phyloP scores from a whole-genome alignment of 2,797 vertebrate species.

The Poliocrania exsul region DNA sequence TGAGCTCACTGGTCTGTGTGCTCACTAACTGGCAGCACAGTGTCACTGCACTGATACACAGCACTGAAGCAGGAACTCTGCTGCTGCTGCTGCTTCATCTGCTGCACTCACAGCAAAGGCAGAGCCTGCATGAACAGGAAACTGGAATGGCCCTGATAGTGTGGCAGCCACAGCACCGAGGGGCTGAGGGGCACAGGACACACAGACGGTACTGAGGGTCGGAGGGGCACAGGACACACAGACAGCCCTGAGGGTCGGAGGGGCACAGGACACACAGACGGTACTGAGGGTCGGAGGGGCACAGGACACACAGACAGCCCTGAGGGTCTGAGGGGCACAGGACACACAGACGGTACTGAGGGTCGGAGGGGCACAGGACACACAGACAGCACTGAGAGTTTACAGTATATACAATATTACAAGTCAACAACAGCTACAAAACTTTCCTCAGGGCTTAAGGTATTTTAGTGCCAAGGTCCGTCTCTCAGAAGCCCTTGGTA shows the following conservation, averaged over 20 bases:
- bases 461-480: neutral
- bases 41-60: conserved; percentile 28
- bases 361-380: neutral
- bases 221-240: neutral
- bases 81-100: conserved; percentile 50
- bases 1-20: neutral
- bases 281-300: neutral
- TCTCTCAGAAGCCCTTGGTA: neutral
- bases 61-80: conserved; percentile 60
- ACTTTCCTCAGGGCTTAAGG: neutral
- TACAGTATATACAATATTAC: neutral
- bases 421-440: neutral
- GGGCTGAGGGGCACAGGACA: conserved; percentile 43
- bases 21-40: conserved; percentile 48
- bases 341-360: conserved; percentile 26
- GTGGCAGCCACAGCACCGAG: conserved; percentile 36
- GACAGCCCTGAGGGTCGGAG: neutral
- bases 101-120: conserved; percentile 57
- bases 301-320: conserved; percentile 26
- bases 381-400: conserved; percentile 13
- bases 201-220: neutral
- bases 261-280: neutral
- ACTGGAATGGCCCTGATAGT: conserved; percentile 51
- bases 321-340: neutral
- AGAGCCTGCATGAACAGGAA: conserved; percentile 71